Evolutionary conservation across 2,888 invertebrate genomes (phyloP).

Genomic region (Allolobophora icterica): DNA sequence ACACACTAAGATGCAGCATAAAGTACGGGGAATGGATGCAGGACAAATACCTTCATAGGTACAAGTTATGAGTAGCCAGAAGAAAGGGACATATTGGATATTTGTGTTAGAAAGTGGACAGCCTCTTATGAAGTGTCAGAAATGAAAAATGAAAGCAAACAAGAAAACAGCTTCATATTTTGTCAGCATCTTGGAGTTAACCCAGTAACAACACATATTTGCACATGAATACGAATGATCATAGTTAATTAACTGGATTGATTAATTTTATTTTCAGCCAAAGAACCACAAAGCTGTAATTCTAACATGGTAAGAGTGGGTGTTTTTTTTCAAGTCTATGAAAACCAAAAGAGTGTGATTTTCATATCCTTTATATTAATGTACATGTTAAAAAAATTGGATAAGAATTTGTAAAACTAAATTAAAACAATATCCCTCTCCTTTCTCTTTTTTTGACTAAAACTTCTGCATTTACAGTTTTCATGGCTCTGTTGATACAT

Average conservation of each 20-base stretch:
- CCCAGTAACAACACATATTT: background rate
- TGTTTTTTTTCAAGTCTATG: background rate
- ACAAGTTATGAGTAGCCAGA: too few species aligned
- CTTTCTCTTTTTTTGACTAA: background rate
- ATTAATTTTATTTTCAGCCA: conserved; percentile 44
- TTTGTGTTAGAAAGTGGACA: too few species aligned
- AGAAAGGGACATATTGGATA: too few species aligned
- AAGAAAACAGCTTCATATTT: background rate
- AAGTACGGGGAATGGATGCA: too few species aligned
- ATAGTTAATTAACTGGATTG: background rate
- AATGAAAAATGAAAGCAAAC: too few species aligned
- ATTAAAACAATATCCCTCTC: background rate
- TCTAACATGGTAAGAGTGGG: conserved; percentile 44
- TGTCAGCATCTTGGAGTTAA: background rate
- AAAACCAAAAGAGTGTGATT: background rate
- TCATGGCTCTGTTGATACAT: too few species aligned
- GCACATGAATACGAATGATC: background rate
- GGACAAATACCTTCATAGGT: too few species aligned
- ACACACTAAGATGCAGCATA: too few species aligned
- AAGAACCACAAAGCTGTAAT: conserved; percentile 46
- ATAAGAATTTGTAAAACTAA: background rate
- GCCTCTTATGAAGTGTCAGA: too few species aligned
- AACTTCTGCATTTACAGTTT: too few species aligned
- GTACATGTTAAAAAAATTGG: background rate
- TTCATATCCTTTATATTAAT: background rate